Conservation (phyloP, 2,888 invertebrate species). For the Syritta pipiens region DNA sequence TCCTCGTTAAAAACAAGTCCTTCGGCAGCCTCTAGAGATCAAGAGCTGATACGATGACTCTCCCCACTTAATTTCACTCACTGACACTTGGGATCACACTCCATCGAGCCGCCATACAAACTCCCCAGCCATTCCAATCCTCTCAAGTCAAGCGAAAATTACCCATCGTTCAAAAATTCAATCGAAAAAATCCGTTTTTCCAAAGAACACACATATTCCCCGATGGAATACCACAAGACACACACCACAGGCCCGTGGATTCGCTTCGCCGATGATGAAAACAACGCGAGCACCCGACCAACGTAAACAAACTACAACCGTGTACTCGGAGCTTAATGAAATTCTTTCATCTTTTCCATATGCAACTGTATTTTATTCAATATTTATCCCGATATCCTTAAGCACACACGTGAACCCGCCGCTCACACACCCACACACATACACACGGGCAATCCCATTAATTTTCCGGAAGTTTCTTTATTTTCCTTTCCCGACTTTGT, state of each 20-base stretch:
- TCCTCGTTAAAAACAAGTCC: too few species aligned
- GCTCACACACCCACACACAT: neutral
- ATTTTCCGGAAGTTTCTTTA: constrained; percentile 39
- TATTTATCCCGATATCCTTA: constrained; percentile 47
- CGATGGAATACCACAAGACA: constrained; percentile 58
- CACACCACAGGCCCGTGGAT: constrained; percentile 40
- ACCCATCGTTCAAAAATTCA: constrained; percentile 20
- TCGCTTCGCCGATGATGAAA: neutral
- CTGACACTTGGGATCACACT: too few species aligned
- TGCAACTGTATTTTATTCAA: constrained; percentile 41
- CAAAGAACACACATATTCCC: constrained; percentile 24
- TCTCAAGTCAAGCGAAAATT: too few species aligned
- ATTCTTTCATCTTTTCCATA: neutral
- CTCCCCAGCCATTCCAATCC: too few species aligned
- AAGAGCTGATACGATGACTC: too few species aligned
- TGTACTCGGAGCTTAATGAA: neutral
- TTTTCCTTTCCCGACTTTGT: constrained; percentile 12
- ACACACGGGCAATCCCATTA: constrained; percentile 50
- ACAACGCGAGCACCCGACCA: neutral
- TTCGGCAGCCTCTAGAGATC: too few species aligned
- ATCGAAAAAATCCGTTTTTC: constrained; percentile 31
- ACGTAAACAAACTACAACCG: constrained; percentile 14
- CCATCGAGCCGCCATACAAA: too few species aligned
- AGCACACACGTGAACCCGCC: too few species aligned
- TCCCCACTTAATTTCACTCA: too few species aligned